These are phyloP conservation scores for Mormoops blainvillei DNA, from an alignment of 2,113 vertebrate genomes.

Conservation along the genomic window DNA sequence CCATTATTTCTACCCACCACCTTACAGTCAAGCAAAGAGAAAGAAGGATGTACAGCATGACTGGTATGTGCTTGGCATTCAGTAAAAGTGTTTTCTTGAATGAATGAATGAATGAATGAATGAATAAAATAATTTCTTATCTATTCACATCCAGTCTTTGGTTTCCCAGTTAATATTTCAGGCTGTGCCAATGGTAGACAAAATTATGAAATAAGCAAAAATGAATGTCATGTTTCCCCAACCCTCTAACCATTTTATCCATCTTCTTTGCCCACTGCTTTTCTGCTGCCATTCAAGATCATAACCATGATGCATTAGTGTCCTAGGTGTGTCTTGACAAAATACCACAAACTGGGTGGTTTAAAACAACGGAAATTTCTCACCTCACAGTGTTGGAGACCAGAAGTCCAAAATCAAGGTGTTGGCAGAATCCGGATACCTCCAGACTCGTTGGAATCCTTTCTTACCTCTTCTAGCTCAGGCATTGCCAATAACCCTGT, in stretches of 20 bases:
- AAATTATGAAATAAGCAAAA: not conserved
- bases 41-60: not conserved
- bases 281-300: not conserved
- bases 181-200: not conserved
- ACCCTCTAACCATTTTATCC: not conserved
- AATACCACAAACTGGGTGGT: not conserved
- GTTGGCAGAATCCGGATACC: not conserved
- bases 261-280: not conserved
- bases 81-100: not conserved
- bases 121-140: not conserved
- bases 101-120: not conserved
- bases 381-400: not conserved
- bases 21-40: not conserved
- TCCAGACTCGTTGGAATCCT: not conserved
- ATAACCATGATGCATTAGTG: too few relatives aligned
- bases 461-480: not conserved
- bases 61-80: too few relatives aligned
- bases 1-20: not conserved
- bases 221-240: accelerated
- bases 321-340: not conserved
- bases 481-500: not conserved
- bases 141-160: not conserved
- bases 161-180: not conserved
- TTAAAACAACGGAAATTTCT: not conserved
- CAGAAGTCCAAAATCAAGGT: not conserved